A percentile compares a stretch with the other conserved stretches of the same genome.
These are phyloP conservation scores for Otus sunia DNA, from an alignment of 2,113 vertebrate species.

Conservation along the genomic window DNA sequence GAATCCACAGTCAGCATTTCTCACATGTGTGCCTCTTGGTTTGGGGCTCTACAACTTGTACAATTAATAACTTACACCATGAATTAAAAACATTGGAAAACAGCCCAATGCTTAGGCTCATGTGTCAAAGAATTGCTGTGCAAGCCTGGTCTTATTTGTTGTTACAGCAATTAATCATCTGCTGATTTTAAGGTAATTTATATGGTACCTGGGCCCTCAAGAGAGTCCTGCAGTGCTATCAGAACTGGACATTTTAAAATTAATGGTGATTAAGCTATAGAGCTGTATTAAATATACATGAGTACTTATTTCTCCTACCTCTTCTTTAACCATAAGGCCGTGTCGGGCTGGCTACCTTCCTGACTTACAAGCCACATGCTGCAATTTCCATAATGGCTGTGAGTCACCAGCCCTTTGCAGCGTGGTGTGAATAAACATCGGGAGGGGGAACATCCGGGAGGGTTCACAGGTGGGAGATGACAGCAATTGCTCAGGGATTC, in stretches of 20 bases:
- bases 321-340: not conserved
- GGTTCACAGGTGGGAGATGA: not conserved
- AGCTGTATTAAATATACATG: slow-evolving; percentile 23
- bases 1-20: not conserved
- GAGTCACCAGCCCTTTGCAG: not conserved
- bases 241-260: slow-evolving; percentile 17
- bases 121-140: slow-evolving; percentile 29
- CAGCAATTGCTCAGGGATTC: not conserved
- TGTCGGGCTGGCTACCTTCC: not conserved
- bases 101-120: not conserved
- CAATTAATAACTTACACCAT: slow-evolving; percentile 40
- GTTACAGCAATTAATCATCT: slow-evolving; percentile 1
- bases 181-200: not conserved
- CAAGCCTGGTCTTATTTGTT: slow-evolving; percentile 31
- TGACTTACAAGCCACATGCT: not conserved
- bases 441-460: not conserved
- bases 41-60: slow-evolving; percentile 2
- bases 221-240: not conserved
- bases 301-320: slow-evolving; percentile 19
- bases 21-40: slow-evolving; percentile 1
- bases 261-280: slow-evolving; percentile 30
- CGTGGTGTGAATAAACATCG: not conserved
- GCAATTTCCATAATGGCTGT: not conserved
- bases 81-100: slow-evolving; percentile 34
- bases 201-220: not conserved